Conservation (phyloP, 2,113 vertebrate species). For the Fregata magnificens region DNA sequence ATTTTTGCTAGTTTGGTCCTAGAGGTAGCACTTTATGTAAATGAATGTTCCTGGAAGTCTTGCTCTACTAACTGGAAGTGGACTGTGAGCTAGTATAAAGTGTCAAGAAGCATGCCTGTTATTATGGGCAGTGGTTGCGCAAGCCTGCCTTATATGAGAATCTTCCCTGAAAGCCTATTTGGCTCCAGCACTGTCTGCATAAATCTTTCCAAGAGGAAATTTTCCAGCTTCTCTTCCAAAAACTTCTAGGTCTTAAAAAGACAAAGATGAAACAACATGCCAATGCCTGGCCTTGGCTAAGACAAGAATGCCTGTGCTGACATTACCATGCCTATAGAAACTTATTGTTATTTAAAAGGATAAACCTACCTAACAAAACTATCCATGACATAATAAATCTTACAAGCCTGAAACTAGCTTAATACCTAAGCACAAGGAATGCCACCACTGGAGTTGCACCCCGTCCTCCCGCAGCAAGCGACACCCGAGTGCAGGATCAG, state of each 20-base stretch:
- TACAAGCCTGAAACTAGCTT: background rate
- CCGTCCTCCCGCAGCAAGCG: background rate
- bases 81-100: background rate
- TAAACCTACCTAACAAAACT: background rate
- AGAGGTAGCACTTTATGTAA: background rate
- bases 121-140: background rate
- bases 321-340: background rate
- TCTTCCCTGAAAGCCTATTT: background rate
- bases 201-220: background rate
- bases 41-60: background rate
- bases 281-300: background rate
- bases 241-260: background rate
- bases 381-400: background rate
- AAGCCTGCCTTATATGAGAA: background rate
- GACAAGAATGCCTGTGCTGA: background rate
- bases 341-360: too few species aligned
- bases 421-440: background rate
- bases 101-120: background rate
- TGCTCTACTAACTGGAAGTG: background rate
- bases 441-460: background rate
- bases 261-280: background rate
- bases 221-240: background rate
- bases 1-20: background rate
- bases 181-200: background rate
- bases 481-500: background rate